These are phyloP conservation scores for Mus spicilegus DNA, from an alignment of 2,113 vertebrate species.

Conservation along the genomic window DNA sequence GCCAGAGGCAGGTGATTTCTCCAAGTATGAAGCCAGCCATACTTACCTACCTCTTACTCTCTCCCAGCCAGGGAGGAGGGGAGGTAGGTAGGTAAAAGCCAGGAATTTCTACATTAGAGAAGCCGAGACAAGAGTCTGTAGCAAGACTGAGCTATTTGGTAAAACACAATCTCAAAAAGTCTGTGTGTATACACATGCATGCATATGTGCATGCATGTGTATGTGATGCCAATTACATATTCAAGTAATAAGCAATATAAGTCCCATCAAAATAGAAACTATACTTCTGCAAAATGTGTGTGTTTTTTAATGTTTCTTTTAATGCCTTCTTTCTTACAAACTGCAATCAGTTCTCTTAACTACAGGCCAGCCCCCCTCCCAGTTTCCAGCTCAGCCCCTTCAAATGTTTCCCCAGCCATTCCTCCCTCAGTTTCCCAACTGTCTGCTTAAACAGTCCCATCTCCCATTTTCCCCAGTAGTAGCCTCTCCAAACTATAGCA, in stretches of 20 bases:
- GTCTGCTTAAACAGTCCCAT: not conserved
- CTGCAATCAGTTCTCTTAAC: too few species aligned
- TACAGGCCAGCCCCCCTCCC: not conserved
- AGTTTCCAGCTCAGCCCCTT: not conserved
- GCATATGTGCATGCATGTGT: too few species aligned
- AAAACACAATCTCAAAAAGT: not conserved
- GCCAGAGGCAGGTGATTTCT: not conserved
- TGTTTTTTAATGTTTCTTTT: too few species aligned
- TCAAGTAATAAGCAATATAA: constrained; percentile 11
- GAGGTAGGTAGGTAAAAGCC: too few species aligned
- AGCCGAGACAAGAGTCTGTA: not conserved
- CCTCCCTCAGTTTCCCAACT: not conserved
- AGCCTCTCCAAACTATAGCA: not conserved
- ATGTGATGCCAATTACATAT: not conserved
- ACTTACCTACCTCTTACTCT: too few species aligned
- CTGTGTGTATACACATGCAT: too few species aligned
- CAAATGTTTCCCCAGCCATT: not conserved
- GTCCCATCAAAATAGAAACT: constrained; percentile 22
- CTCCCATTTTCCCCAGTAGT: too few species aligned
- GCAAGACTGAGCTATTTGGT: not conserved
- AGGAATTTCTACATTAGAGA: not conserved
- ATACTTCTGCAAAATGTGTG: not conserved
- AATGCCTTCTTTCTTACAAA: too few species aligned
- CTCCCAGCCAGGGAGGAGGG: too few species aligned
- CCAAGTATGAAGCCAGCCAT: not conserved